Evolutionary conservation across 2,113 vertebrate species (phyloP).

Genomic region (Corapipo altera): DNA sequence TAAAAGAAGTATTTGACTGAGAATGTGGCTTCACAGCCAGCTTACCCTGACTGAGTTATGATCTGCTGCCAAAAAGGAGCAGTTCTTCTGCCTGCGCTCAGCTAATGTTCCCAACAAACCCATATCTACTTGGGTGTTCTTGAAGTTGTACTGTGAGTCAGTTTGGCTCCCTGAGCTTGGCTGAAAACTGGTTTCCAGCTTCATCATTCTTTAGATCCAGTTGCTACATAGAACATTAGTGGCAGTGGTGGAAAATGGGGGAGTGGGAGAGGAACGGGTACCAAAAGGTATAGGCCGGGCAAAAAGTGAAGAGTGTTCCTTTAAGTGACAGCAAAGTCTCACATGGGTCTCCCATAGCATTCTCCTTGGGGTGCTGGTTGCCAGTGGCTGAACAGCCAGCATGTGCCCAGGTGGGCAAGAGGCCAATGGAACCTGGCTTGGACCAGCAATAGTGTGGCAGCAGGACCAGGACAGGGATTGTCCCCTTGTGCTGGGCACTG

Average conservation of each 20-base stretch:
- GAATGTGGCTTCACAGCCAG: background rate
- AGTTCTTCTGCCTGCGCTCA: background rate
- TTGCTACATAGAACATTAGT: background rate
- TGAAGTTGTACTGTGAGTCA: background rate
- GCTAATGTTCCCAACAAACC: background rate
- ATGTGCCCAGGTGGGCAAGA: background rate
- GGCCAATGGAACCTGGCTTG: background rate
- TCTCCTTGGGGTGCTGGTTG: background rate
- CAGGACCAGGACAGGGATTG: background rate
- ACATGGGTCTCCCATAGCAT: background rate
- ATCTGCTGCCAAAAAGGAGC: background rate
- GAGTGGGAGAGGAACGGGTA: fast-evolving
- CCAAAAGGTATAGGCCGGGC: background rate
- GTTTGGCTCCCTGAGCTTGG: background rate
- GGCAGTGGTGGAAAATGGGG: background rate
- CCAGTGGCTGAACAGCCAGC: background rate
- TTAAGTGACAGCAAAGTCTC: background rate
- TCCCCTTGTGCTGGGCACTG: background rate
- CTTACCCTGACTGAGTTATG: background rate
- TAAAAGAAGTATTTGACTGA: background rate
- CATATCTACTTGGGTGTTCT: background rate
- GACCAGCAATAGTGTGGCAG: background rate
- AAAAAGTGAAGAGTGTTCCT: background rate
- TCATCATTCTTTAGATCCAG: background rate
- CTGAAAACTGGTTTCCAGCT: background rate